Base-by-base conservation (phyloP, 2,888 invertebrate species). In the Ischnura elegans region DNA sequence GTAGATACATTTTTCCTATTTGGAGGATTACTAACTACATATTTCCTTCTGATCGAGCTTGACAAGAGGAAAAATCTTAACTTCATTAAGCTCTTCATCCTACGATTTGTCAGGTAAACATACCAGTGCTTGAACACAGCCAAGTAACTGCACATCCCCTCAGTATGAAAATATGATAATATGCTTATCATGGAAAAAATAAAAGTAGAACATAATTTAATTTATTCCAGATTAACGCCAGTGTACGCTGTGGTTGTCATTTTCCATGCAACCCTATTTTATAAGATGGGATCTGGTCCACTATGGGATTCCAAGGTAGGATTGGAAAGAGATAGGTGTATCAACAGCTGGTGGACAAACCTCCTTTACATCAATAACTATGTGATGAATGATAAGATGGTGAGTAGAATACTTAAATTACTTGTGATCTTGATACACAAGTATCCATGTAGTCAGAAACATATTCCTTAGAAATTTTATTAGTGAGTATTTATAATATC, bases 1-100 rank as follows among this genome's bases (percentile, higher is more conserved):
- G 94, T 95, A 76, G 95, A 95, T 46, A 95, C 94, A 6, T 95
- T 95, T 94, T 95, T 95, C 90, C 94, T 94, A 0, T 94, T 95
- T 29, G 95, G 95, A 1, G 95, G 95, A 29, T 94, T 95, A 21
- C 93, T 95, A 8, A 94, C 95, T 5, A 94, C 95, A 45, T 95
- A 95, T 93, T 94, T 94, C 25, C 61, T 95, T 47, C 93, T 95
- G n/a, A 86, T 94, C 25, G 94, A 95, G 55, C 95, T 95, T 29
- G 95, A 95, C 19, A 95, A 94, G 47, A 94, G 87, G 16, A 95
- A 95, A 93, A 94, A 55, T 45, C 61, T 95, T 0, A 94, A 95
- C 94, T 94, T 95, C n/a, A 8, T 94, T 25, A 94, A 93, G 5
- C 93, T 94, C 1, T 94, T 95, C 86, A 21, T 95, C 8, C 94